phyloP scores from a whole-genome alignment of 2,888 invertebrate genomes.

The Cylloceria caligata region DNA sequence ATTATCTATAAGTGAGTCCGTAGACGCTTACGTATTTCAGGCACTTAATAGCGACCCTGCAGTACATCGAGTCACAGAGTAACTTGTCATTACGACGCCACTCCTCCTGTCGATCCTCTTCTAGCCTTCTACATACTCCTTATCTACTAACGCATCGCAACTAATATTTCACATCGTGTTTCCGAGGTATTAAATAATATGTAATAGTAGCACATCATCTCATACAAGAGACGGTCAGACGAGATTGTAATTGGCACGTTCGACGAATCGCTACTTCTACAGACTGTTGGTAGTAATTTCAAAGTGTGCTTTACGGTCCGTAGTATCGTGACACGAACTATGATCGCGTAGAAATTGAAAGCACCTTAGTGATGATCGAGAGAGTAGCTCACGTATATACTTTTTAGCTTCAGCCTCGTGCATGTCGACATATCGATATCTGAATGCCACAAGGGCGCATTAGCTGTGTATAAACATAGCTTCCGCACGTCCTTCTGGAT shows the following conservation, averaged over 20 bases:
- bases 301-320: too few species aligned
- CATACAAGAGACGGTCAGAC: conserved; percentile 13
- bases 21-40: conserved; percentile 33
- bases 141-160: conserved; percentile 14
- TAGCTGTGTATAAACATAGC: too few species aligned
- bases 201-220: conserved; percentile 22
- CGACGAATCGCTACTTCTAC: conserved; percentile 39
- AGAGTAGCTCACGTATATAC: neutral
- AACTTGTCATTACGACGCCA: conserved; percentile 31
- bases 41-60: conserved; percentile 32
- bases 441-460: neutral
- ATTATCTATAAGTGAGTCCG: conserved; percentile 37
- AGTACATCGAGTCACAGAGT: neutral
- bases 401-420: neutral
- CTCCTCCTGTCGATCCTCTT: conserved; percentile 11
- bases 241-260: conserved; percentile 53
- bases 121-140: conserved; percentile 8
- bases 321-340: conserved; percentile 31
- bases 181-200: conserved; percentile 37
- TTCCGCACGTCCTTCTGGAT: too few species aligned
- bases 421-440: neutral
- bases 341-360: conserved; percentile 38
- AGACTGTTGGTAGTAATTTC: neutral
- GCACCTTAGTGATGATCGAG: conserved; percentile 8
- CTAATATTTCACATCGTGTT: conserved; percentile 21